Evolutionary conservation across 1,140 invertebrate genomes (phyloP).

Genomic region (Drosophila lini): DNA sequence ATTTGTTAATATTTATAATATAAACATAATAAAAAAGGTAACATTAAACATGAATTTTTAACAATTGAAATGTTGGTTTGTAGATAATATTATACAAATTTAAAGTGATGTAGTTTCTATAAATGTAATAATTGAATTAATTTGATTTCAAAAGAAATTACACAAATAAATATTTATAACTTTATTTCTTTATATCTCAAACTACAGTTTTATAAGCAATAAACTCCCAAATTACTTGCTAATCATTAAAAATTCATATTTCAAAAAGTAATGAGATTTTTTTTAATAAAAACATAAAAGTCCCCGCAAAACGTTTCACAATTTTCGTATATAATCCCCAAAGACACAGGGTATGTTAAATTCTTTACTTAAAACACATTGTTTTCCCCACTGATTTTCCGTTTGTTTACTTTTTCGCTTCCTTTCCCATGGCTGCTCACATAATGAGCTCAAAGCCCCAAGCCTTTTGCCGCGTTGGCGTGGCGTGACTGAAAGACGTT

Average conservation of each 20-base stretch:
- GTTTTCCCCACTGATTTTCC: conserved; percentile 14
- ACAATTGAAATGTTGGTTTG: no score
- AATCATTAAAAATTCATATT: no score
- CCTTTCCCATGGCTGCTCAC: conserved; percentile 43
- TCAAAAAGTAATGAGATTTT: no score
- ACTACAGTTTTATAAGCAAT: no score
- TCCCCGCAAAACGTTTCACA: not conserved
- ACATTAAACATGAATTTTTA: not conserved
- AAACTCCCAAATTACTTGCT: no score
- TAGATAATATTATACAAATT: no score
- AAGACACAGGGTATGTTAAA: not conserved
- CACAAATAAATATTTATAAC: no score
- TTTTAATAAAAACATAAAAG: not conserved
- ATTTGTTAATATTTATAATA: not conserved
- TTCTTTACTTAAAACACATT: conserved; percentile 4
- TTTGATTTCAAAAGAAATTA: no score
- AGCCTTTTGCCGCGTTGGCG: conserved; percentile 41
- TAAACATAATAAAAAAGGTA: not conserved
- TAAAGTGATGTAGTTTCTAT: no score
- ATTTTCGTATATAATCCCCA: not conserved
- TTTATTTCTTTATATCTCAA: no score
- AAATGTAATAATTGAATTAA: no score
- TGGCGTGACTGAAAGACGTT: conserved; percentile 42
- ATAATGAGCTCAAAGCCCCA: conserved; percentile 47
- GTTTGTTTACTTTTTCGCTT: conserved; percentile 36